Base-by-base conservation (phyloP, 2,888 invertebrate species). In the Tetropium fuscum region DNA sequence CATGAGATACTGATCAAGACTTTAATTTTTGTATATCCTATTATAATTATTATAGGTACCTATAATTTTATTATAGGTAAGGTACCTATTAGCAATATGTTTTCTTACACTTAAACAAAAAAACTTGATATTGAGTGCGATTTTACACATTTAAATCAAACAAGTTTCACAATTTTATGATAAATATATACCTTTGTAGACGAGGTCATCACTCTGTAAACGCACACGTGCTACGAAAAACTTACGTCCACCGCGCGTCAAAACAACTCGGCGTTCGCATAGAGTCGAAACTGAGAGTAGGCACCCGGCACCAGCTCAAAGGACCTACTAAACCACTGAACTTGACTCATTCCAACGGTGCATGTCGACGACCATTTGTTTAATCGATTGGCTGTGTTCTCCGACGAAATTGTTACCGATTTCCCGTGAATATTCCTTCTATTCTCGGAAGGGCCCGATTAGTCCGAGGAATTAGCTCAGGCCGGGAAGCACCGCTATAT, bases 301-400 rank as follows among this genome's bases (percentile, higher is more conserved):
- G 47, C 55, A 27, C 55, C 4, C 56, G 27, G 27, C 48, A 51
- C 58, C 56, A 56, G 60, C 59, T 64, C 70, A 59, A 55, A 51
- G 59, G 64, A 71, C 74, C 72, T 70, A 72, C 72, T 74, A 70
- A 74, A 72, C 74, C 68, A 68, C 56, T 69, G 71, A 71, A 71
- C 71, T 71, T 71, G 71, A 71, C 68, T 64, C 51, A 45, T 36
- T 54, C 43, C 45, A 44, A 36, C 62, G 53, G 63, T 60, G 57
- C 55, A 59, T 60, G 65, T 58, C 68, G 62, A 58, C 67, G 61
- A 64, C 59, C 64, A 60, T 53, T 67, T 63, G 64, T 63, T 64
- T 62, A 61, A 68, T 68, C 68, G 68, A 70, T 70, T 63, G 45
- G 43, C 44, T 25, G 38, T 4, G 8, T 32, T 38, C 41, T 36